A percentile compares a stretch with the other conserved stretches of the same genome.
phyloP scores from a whole-genome alignment of 2,113 vertebrate species.

The Thryonomys swinderianus region DNA sequence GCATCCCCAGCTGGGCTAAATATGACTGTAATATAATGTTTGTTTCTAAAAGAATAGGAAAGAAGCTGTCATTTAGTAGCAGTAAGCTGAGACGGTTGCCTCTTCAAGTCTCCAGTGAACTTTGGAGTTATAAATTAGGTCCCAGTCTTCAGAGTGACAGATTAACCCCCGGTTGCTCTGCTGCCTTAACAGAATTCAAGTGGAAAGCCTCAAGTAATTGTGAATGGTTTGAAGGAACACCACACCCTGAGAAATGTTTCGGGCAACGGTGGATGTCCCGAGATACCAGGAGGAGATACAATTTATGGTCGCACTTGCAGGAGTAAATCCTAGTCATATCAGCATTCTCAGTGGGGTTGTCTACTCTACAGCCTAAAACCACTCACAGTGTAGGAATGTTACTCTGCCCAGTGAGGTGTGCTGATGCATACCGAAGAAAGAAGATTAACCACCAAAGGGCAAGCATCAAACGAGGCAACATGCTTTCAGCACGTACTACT shows the following conservation, averaged over 20 bases:
- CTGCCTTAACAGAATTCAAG: conserved; percentile 21
- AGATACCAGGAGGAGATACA: not conserved
- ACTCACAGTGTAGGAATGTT: not conserved
- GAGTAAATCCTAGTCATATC: not conserved
- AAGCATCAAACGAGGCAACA: not conserved
- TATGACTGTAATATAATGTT: conserved; percentile 79
- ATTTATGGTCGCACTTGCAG: not conserved
- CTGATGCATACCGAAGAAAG: not conserved
- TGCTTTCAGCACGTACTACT: not conserved
- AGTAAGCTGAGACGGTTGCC: conserved; percentile 73
- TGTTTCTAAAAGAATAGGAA: conserved; percentile 73
- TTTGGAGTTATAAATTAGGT: conserved; percentile 65
- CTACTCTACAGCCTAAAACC: not conserved
- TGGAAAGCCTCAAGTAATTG: conserved; percentile 29
- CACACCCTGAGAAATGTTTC: conserved; percentile 36
- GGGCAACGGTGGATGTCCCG: not conserved
- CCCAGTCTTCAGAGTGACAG: conserved; percentile 41
- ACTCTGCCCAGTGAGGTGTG: not conserved
- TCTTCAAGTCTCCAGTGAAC: conserved; percentile 66
- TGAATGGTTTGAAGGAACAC: conserved; percentile 17
- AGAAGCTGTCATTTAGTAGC: conserved; percentile 69
- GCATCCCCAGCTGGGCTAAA: conserved; percentile 80
- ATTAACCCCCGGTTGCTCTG: conserved; percentile 30
- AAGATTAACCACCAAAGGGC: not conserved
- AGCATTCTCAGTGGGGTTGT: not conserved